Base-by-base conservation (phyloP, 2,888 invertebrate genomes). In the Tinea trinotella region DNA sequence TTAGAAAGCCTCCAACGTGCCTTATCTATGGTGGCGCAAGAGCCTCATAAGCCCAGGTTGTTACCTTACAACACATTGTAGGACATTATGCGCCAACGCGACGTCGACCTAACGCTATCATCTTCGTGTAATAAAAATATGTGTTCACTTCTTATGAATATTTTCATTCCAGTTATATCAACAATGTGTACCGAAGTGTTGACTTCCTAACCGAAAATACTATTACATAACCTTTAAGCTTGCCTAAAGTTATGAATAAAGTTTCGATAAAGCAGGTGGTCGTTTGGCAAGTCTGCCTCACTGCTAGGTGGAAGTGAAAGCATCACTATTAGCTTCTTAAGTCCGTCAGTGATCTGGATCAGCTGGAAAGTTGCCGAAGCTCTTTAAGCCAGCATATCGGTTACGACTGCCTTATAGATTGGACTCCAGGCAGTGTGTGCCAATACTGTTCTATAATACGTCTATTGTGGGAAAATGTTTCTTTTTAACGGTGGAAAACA, bases 11-110 rank as follows among this genome's bases (percentile, higher is more conserved):
- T 71, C 69, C 66, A 64, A 65, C 79, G 81, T 81, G 82, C 79
- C 81, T 80, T 83, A 82, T 82, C 82, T 76, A 70, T 67, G 68
- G 71, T 63, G 68, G 71, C 76, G 70, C 67, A 66, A 71, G 74
- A 74, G 74, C 71, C 71, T 74, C 73, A 73, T 82, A 81, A 80
- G 78, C 81, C 64, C 73, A 73, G 71, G 78, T 79, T 77, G 79
- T 78, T 82, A 81, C 81, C 78, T 40, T 40, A 46, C 19, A 46
- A 82, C 78, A 82, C 77, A 79, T 81, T 81, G 79, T 76, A 76
- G 67, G 76, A 79, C 76, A 80, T 82, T 81, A 82, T 77, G 78
- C 76, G 71, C 70, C 68, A 66, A 67, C 67, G 72, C 69, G 69
- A 68, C 71, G 66, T 67, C 73, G 67, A 72, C 72, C 70, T 70